Base-by-base conservation (phyloP, 2,113 vertebrate species). In the Rana temporaria region DNA sequence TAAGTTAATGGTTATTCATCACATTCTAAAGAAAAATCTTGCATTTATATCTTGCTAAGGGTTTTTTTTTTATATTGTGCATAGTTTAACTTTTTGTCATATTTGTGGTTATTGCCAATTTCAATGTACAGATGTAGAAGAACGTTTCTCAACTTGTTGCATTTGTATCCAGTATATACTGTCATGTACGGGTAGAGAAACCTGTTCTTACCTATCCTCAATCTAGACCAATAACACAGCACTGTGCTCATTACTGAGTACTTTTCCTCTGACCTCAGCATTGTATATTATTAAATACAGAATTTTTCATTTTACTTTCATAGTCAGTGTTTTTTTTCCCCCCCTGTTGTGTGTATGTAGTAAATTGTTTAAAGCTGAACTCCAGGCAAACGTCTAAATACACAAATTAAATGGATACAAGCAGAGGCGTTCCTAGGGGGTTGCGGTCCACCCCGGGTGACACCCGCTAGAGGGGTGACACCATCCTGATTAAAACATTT, bases 61-160 rank as follows among this genome's bases (percentile, higher is more conserved):
- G 9, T 48, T 48, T 48, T 48, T 48, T 87, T 91, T 48, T 48
- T 91, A 93, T 90, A 90, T 91, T 94, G 93, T 72, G 68, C 48
- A 72, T 55, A 19, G 55, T 72, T 72, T 32, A 57, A 14, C 3
- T 2, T 48, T 71, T 55, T 71, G 22, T 71, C 26, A 57, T 71
- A 9, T 72, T 56, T 57, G 22, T 56, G 53, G 26, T 72, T 30
- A 72, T 72, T 72, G 70, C 70, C 70, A 72, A 72, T 24, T 57
- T 26, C 4, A 24, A 26, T 71, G 24, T 56, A 71, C 52, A 56
- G 53, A 4, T 72, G 48, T 48, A 48, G 42, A 48, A 48, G 42
- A 48, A 56, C 22, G 5, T 57, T 19, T 57, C 52, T 57, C 52
- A 26, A 53, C 48, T 71, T 71, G 68, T 20, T 20, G 15, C 38